These are phyloP conservation scores for Dipodomys merriami DNA, from an alignment of 2,113 vertebrate genomes.

Conservation along the genomic window DNA sequence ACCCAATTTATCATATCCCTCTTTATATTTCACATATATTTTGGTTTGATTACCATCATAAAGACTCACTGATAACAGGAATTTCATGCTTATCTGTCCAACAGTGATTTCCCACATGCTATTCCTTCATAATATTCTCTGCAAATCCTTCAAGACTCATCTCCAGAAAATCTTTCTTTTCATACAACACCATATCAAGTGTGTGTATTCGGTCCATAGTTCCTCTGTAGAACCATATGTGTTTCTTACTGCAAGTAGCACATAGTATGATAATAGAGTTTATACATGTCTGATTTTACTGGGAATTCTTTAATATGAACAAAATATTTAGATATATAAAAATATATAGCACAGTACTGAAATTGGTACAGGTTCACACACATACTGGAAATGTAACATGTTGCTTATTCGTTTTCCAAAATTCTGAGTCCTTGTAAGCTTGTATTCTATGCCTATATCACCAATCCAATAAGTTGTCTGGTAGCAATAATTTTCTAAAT, in stretches of 20 bases:
- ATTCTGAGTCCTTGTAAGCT: neutral
- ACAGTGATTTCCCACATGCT: slow-evolving; percentile 1
- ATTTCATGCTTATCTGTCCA: neutral
- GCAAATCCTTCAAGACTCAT: neutral
- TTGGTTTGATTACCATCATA: neutral
- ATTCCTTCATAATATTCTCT: neutral
- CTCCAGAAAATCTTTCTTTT: neutral
- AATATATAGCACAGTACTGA: neutral
- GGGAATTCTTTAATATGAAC: neutral
- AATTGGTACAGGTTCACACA: neutral
- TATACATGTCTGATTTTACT: slow-evolving; percentile 7
- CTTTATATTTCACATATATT: neutral
- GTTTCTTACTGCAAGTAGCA: neutral
- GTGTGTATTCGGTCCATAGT: neutral
- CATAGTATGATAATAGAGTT: neutral
- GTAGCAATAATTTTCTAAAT: neutral
- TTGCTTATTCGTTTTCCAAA: slow-evolving; percentile 14
- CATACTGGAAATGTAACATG: neutral
- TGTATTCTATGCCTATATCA: neutral
- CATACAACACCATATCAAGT: neutral
- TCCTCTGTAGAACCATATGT: neutral
- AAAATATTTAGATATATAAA: neutral
- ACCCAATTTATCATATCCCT: neutral
- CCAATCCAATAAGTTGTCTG: neutral
- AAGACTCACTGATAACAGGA: neutral